phyloP scores from a whole-genome alignment of 2,797 vertebrate genomes.

The Smutsia temminckii region DNA sequence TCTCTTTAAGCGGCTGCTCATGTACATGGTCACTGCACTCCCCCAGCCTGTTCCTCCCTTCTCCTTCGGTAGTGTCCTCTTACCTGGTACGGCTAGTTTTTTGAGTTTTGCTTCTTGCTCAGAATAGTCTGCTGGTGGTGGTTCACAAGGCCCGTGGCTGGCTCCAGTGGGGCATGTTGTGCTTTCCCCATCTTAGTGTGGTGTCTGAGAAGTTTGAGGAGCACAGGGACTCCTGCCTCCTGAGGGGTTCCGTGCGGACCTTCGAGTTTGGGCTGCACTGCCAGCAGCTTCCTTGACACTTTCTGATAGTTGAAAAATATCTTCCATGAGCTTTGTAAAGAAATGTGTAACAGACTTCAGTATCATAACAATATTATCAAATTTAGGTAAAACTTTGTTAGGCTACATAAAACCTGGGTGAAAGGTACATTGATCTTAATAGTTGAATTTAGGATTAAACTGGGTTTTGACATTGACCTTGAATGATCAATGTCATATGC shows the following conservation, averaged over 20 bases:
- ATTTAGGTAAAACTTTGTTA: not conserved
- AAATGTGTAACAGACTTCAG: not conserved
- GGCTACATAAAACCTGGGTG: not conserved
- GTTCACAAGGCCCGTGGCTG: not conserved
- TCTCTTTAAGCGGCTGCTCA: not conserved
- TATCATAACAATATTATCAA: not conserved
- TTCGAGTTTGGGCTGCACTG: not conserved
- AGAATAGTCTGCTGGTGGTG: not conserved
- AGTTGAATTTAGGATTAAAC: not conserved
- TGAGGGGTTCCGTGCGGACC: rapidly evolving
- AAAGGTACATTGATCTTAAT: not conserved
- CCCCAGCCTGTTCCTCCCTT: not conserved
- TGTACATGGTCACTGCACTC: not conserved
- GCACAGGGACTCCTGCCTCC: not conserved
- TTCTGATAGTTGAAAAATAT: not conserved
- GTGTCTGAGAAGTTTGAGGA: not conserved
- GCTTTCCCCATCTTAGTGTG: not conserved
- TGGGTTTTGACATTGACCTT: not conserved
- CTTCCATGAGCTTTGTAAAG: not conserved
- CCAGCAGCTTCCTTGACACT: not conserved
- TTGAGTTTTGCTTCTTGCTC: not conserved
- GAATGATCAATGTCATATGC: not conserved
- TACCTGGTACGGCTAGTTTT: rapidly evolving
- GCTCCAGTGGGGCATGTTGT: rapidly evolving
- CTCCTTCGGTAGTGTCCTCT: not conserved